Conservation (phyloP, 2,113 vertebrate genomes). For the Heterotilapia buettikoferi region DNA sequence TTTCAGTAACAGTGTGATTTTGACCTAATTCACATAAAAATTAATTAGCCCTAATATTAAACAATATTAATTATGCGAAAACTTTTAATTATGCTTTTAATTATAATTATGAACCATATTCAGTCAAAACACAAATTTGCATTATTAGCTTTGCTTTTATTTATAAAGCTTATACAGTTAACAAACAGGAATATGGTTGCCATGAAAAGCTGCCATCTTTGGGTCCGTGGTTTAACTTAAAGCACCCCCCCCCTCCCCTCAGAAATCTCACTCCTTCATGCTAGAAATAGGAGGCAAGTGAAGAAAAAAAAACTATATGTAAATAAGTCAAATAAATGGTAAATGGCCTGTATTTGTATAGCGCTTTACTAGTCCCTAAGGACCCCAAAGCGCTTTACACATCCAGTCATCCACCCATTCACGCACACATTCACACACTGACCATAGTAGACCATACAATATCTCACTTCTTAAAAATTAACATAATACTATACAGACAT, state of each 20-base stretch:
- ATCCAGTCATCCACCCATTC: too few species aligned
- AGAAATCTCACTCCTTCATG: not conserved
- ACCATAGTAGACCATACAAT: too few species aligned
- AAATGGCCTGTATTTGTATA: too few species aligned
- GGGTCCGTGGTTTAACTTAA: not conserved
- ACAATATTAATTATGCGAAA: rapidly evolving
- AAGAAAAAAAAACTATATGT: not conserved
- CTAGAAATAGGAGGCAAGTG: rapidly evolving
- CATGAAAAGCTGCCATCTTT: not conserved
- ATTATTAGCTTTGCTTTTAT: not conserved
- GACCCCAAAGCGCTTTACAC: too few species aligned
- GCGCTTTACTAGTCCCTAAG: too few species aligned
- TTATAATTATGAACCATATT: not conserved
- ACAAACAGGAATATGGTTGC: not conserved
- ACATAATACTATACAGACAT: not conserved
- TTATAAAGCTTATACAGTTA: not conserved
- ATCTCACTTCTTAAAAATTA: not conserved
- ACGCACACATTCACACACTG: too few species aligned
- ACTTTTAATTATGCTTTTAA: rapidly evolving
- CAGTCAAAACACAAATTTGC: not conserved
- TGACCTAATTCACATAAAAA: rapidly evolving
- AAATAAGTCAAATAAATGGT: too few species aligned
- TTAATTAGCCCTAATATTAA: not conserved
- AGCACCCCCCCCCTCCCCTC: too few species aligned
- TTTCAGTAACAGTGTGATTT: not conserved